These are phyloP conservation scores for Heliconius erato DNA, from an alignment of 2,888 invertebrate species.

Conservation along the genomic window DNA sequence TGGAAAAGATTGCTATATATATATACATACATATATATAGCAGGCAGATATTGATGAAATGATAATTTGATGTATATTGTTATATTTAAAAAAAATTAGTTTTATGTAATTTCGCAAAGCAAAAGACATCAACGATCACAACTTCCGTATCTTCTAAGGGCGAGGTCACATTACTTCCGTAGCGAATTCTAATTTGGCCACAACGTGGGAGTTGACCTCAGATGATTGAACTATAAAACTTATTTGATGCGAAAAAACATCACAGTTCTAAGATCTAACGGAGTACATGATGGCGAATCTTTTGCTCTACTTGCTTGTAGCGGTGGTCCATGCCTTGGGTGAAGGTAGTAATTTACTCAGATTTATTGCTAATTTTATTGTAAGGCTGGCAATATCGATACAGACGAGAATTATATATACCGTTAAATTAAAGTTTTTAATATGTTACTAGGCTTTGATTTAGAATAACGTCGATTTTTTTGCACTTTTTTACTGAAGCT, in stretches of 20 bases:
- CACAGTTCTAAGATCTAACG: slow-evolving; percentile 62
- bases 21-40: too few relatives aligned
- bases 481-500: background rate
- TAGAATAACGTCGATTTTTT: background rate
- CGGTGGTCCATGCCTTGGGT: slow-evolving; percentile 61
- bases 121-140: slow-evolving; percentile 39
- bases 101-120: slow-evolving; percentile 22
- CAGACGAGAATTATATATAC: slow-evolving; percentile 50
- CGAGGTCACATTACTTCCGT: slow-evolving; percentile 46
- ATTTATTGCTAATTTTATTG: slow-evolving; percentile 60
- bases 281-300: slow-evolving; percentile 65
- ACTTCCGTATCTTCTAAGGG: slow-evolving; percentile 42
- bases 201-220: slow-evolving; percentile 78
- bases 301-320: slow-evolving; percentile 47
- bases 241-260: slow-evolving; percentile 63
- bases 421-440: slow-evolving; percentile 10
- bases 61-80: too few relatives aligned
- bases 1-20: too few relatives aligned
- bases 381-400: slow-evolving; percentile 50
- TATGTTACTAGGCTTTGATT: background rate
- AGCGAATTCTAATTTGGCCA: slow-evolving; percentile 42
- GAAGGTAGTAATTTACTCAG: slow-evolving; percentile 71
- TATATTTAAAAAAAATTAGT: background rate
- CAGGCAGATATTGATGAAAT: too few relatives aligned
- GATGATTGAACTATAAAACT: slow-evolving; percentile 74